These are phyloP conservation scores for Adelges cooleyi DNA, from an alignment of 1,140 invertebrate genomes.

Conservation along the genomic window DNA sequence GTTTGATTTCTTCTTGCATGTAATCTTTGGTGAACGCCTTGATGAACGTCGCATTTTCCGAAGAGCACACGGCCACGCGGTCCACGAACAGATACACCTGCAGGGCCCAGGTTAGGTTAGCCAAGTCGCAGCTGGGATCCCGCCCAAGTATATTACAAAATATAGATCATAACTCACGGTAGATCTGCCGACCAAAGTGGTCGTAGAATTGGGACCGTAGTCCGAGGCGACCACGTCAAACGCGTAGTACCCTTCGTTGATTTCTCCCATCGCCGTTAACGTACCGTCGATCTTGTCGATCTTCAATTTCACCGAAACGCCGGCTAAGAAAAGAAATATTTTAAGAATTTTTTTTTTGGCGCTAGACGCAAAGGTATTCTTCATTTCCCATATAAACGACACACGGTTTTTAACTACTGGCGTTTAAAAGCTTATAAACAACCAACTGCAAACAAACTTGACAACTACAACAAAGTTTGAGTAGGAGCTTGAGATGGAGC, in stretches of 20 bases:
- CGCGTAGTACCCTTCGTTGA: background rate
- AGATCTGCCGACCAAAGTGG: background rate
- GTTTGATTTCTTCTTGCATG: background rate
- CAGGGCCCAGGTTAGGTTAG: background rate
- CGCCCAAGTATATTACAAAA: background rate
- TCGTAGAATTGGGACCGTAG: background rate
- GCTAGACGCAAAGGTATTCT: background rate
- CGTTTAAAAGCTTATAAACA: background rate
- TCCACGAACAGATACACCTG: background rate
- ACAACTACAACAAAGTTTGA: background rate
- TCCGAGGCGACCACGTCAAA: background rate
- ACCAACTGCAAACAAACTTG: background rate
- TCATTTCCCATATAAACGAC: background rate
- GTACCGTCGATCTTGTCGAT: background rate
- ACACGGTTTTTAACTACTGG: background rate
- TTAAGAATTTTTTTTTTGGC: background rate
- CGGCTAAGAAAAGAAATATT: background rate
- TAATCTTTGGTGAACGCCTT: slow-evolving; percentile 9
- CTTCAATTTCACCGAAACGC: background rate
- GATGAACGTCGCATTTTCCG: background rate
- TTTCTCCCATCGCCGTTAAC: background rate
- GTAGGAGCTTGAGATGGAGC: background rate
- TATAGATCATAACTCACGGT: background rate
- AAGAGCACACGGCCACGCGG: background rate
- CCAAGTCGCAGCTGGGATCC: background rate